A percentile compares a stretch with the other conserved stretches of the same genome.
These are phyloP conservation scores for Gambusia holbrooki DNA, from an alignment of 2,113 vertebrate genomes.

Conservation along the genomic window DNA sequence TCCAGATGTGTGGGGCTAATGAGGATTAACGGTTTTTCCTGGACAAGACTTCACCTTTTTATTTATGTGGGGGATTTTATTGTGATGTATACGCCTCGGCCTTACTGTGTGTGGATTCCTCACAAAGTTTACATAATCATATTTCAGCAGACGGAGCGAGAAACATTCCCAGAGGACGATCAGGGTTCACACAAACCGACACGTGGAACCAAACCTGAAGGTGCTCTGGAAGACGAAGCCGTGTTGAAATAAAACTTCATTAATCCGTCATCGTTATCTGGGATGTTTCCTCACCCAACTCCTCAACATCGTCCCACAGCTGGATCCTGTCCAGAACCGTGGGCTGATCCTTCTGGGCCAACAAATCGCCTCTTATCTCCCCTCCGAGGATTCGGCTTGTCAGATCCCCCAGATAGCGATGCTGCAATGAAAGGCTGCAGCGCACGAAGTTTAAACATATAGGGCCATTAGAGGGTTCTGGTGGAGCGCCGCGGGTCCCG, in stretches of 20 bases:
- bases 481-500: constrained; percentile 39
- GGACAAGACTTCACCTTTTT: constrained; percentile 34
- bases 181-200: constrained; percentile 14
- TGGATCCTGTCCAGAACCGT: constrained; percentile 52
- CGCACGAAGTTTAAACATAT: constrained; percentile 54
- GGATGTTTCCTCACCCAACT: constrained; percentile 12
- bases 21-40: constrained; percentile 27
- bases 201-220: constrained; percentile 19
- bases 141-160: constrained; percentile 43
- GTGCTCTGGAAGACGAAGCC: background rate
- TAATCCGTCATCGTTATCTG: constrained; percentile 24
- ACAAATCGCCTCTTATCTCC: constrained; percentile 68
- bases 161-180: constrained; percentile 38
- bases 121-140: constrained; percentile 44
- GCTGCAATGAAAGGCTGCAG: constrained; percentile 52
- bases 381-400: constrained; percentile 67
- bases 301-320: constrained; percentile 30
- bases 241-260: constrained; percentile 9
- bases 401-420: constrained; percentile 62
- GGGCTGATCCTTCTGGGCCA: constrained; percentile 56
- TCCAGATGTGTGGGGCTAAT: constrained; percentile 2
- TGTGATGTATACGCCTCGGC: constrained; percentile 34
- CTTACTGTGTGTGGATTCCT: constrained; percentile 48
- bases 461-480: constrained; percentile 62
- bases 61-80: constrained; percentile 44